Evolutionary conservation across 2,113 vertebrate species (phyloP), one percentile per base, ranked within the genome.

Genomic region (Xenopus laevis): DNA sequence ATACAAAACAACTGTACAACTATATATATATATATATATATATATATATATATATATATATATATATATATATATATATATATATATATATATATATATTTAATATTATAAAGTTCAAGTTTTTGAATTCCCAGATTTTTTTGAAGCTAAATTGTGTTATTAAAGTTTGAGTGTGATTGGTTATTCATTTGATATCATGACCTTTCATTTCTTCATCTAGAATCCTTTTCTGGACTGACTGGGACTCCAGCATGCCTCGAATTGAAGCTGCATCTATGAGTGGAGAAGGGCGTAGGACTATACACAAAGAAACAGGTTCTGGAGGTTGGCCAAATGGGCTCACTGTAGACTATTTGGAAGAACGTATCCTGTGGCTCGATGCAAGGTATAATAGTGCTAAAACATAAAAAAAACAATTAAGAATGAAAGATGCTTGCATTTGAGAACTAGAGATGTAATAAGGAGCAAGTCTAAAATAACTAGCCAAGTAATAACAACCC

Each of bases 211-310:
- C 15, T 16, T 9, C 53, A 55, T 40, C 20, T 50, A 92, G 97
- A 76, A 98, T 98, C 82, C 89, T 98, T 1, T 99, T 99, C 83
- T 99, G 97, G 97, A 99, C 96, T 0, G 97, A 99, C 85, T 98
- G 97, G 97, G 97, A 99, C 0, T 95, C 97, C 73, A 98, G 91
- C 83, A 83, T 95, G 68, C 97, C 97, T 62, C 90, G 97, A 71
- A 99, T 99, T 0, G 97, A 99, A 83, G 97, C 95, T 0, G 95
- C 96, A 1, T 99, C 97, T 69, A 99, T 99, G 96, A 99, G 96
- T 0, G 96, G 96, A 0, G 93, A 81, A 0, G 96, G 96, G 7
- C 92, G 96, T 44, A 93, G 94, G 13, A 97, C 95, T 64, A 96
- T 99, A 79, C 96, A 99, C 84, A 91, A 89, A 79, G 97, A 98